These are phyloP conservation scores for Malurus cyaneus DNA, from an alignment of 2,113 vertebrate genomes.

Conservation along the genomic window DNA sequence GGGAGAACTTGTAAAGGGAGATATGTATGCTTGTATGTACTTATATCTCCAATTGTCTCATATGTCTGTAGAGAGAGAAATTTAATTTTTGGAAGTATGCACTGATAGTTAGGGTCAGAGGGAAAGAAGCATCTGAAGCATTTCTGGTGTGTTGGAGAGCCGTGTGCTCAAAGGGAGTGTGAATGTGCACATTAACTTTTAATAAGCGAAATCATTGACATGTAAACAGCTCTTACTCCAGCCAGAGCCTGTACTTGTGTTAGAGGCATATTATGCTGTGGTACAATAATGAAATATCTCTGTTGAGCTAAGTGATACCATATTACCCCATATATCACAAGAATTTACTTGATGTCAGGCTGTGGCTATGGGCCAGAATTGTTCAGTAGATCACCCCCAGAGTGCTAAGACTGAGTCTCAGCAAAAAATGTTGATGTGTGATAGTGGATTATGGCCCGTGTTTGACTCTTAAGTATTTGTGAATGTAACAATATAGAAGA, in stretches of 20 bases:
- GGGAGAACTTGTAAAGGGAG: not conserved
- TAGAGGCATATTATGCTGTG: not conserved
- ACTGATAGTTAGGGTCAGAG: not conserved
- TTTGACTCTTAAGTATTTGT: not conserved
- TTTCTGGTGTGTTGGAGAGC: not conserved
- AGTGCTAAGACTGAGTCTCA: not conserved
- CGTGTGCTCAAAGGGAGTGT: not conserved
- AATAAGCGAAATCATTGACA: slow-evolving; percentile 27
- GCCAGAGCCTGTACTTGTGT: not conserved
- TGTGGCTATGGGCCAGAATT: slow-evolving; percentile 10
- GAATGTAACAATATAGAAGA: not conserved
- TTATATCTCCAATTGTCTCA: accelerated
- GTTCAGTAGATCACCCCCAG: slow-evolving; percentile 16
- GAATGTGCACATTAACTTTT: slow-evolving; percentile 32
- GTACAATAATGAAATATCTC: not conserved
- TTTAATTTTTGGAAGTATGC: not conserved
- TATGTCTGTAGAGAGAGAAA: not conserved
- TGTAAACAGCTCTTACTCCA: slow-evolving; percentile 5
- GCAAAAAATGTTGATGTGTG: not conserved
- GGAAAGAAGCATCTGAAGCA: not conserved
- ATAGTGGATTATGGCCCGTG: not conserved
- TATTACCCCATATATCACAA: not conserved
- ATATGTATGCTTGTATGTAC: not conserved
- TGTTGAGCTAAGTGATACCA: not conserved
- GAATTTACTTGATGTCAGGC: not conserved